A percentile compares a stretch with the other conserved stretches of the same genome.
These are phyloP conservation scores for Lepas anatifera DNA, from an alignment of 2,888 invertebrate genomes.

Conservation along the genomic window DNA sequence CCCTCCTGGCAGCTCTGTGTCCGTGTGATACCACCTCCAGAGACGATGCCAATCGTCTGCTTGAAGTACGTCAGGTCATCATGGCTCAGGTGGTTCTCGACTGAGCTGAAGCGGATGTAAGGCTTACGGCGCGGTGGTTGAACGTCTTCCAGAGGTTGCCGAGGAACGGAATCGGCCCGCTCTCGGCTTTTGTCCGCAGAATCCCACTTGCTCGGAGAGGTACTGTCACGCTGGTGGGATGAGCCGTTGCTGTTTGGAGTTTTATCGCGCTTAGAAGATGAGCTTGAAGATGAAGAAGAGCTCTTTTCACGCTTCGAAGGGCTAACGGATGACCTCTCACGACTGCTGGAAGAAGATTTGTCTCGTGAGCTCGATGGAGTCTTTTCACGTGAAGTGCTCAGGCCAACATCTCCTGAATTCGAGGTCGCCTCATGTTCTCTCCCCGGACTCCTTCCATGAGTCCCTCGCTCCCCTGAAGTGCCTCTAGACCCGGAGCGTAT, in stretches of 20 bases:
- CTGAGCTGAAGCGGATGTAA: conserved; percentile 22
- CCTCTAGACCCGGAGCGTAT: background rate
- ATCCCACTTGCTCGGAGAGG: background rate
- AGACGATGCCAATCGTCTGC: conserved; percentile 17
- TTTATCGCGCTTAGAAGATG: background rate
- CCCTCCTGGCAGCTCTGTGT: conserved; percentile 25
- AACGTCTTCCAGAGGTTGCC: conserved; percentile 12
- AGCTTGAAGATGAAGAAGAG: background rate
- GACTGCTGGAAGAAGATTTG: background rate
- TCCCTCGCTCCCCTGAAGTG: background rate
- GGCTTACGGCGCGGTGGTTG: conserved; percentile 23
- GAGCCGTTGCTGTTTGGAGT: background rate
- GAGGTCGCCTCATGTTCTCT: background rate
- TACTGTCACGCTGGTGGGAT: background rate
- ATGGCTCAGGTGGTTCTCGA: conserved; percentile 13
- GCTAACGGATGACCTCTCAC: background rate
- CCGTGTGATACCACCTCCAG: conserved; percentile 20
- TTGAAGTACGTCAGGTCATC: conserved; percentile 20
- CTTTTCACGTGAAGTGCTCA: background rate
- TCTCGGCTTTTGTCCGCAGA: background rate
- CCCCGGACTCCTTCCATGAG: background rate
- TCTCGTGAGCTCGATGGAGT: background rate
- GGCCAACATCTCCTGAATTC: background rate
- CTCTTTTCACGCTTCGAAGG: background rate
- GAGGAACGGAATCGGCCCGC: background rate